Evolutionary conservation across 2,797 vertebrate species (phyloP).

Genomic region (Macropus fuliginosus): DNA sequence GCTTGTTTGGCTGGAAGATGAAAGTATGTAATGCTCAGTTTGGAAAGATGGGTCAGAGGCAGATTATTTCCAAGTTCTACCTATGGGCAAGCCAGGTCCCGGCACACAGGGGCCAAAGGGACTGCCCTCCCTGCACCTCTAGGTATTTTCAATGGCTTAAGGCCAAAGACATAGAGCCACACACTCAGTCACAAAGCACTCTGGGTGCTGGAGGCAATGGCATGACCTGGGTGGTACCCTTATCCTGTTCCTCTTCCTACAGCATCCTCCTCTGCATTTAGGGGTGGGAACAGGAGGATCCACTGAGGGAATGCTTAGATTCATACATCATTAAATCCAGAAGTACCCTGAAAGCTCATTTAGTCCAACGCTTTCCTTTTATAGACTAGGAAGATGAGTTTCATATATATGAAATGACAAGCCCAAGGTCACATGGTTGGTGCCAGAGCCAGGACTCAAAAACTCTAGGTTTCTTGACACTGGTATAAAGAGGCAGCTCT

Average conservation of each 20-base stretch:
- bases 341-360: not conserved
- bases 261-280: not conserved
- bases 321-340: not conserved
- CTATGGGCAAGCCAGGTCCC: not conserved
- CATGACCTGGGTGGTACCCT: not conserved
- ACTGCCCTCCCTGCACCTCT: not conserved
- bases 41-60: not conserved
- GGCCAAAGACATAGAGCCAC: not conserved
- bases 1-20: not conserved
- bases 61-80: not conserved
- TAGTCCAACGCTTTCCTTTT: not conserved
- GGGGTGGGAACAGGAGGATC: constrained; percentile 26
- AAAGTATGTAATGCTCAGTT: not conserved
- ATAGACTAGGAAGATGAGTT: not conserved
- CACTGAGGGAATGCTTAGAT: not conserved
- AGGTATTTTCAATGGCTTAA: not conserved
- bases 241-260: not conserved
- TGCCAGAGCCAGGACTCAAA: not conserved
- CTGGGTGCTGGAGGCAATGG: not conserved
- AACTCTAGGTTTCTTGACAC: not conserved
- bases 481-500: not conserved
- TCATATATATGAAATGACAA: not conserved
- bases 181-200: not conserved
- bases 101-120: not conserved
- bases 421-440: not conserved